Percentiles rank a stretch among this genome's conserved stretches.
Evolutionary conservation across 2,797 vertebrate genomes (phyloP).

Genomic region (Gymnoscopelus braueri): DNA sequence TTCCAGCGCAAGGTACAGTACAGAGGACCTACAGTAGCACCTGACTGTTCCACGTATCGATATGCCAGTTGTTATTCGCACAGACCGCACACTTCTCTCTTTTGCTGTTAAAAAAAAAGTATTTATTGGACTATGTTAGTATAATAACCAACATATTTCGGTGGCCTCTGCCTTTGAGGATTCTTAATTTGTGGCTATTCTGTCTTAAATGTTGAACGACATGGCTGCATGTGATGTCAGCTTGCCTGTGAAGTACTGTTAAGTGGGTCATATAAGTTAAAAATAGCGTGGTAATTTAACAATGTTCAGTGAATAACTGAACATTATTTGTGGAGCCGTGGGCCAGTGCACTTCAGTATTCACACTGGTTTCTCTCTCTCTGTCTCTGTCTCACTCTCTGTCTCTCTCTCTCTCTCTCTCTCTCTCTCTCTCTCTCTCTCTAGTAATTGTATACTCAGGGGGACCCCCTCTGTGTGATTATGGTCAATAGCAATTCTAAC

Average conservation of each 20-base stretch:
- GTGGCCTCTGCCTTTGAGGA: too few species aligned
- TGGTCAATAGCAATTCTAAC: conserved; percentile 7
- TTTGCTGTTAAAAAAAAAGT: too few species aligned
- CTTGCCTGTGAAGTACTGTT: conserved; percentile 10
- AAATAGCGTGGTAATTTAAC: conserved; percentile 18
- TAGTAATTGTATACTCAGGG: conserved; percentile 32
- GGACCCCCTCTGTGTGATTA: too few species aligned
- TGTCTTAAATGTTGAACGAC: conserved; percentile 5
- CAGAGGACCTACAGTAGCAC: neutral
- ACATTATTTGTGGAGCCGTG: conserved; percentile 33
- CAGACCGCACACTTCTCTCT: neutral
- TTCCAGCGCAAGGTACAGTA: too few species aligned
- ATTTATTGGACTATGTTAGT: too few species aligned
- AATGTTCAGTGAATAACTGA: conserved; percentile 24
- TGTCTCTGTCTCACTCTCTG: conserved; percentile 2
- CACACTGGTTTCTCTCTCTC: conserved; percentile 7
- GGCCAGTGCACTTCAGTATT: neutral
- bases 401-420: conserved; percentile 21
- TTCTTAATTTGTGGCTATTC: conserved; percentile 4
- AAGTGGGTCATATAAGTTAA: conserved; percentile 2
- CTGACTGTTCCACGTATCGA: conserved; percentile 26
- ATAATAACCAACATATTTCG: too few species aligned
- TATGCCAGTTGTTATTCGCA: conserved; percentile 33
- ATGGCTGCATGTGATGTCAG: conserved; percentile 1
- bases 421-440: conserved; percentile 28